phyloP scores from a whole-genome alignment of 1,140 invertebrate genomes.

The Brachionus plicatilis region DNA sequence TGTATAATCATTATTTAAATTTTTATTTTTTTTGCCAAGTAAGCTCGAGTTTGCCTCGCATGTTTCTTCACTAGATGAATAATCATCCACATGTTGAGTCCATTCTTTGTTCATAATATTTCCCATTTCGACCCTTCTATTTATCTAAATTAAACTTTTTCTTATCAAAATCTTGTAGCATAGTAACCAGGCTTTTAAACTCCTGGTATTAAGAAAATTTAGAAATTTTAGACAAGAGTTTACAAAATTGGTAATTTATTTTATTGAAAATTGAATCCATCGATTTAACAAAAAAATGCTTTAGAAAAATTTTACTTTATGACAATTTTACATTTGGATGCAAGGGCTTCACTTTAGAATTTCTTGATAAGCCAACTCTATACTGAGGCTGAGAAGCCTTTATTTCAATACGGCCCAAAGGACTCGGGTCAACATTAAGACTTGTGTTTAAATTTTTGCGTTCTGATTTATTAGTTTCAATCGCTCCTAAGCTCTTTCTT shows the following conservation, averaged over 20 bases:
- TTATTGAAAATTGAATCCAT: neutral
- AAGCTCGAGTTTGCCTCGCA: neutral
- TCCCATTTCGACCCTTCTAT: neutral
- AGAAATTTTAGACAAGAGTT: neutral
- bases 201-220: neutral
- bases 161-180: neutral
- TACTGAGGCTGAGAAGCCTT: neutral
- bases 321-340: conserved; percentile 17
- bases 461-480: neutral
- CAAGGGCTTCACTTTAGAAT: neutral
- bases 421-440: neutral
- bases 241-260: neutral
- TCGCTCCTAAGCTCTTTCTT: neutral
- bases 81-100: conserved; percentile 11
- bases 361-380: conserved; percentile 6
- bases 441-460: neutral
- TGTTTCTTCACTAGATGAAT: conserved; percentile 7
- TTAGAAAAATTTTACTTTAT: neutral
- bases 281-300: neutral
- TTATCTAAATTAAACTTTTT: neutral
- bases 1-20: neutral
- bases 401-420: conserved; percentile 18
- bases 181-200: neutral
- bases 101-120: conserved; percentile 32
- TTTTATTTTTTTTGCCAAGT: neutral